Evolutionary conservation across 2,113 vertebrate genomes (phyloP).

Genomic region (Triplophysa dalaica): DNA sequence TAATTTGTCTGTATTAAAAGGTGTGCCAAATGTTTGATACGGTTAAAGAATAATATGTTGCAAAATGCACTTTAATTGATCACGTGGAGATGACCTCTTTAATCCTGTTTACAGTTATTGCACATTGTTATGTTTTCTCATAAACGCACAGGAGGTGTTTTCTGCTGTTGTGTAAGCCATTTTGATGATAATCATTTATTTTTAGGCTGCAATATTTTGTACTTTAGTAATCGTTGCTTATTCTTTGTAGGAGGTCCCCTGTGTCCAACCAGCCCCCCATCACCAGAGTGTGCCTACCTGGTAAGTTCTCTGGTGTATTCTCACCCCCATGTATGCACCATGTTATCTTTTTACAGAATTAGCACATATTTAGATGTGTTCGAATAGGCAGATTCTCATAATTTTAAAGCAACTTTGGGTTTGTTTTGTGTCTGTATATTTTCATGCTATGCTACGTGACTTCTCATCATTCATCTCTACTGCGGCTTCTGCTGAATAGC

Average conservation of each 20-base stretch:
- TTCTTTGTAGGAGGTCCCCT: conserved; percentile 85
- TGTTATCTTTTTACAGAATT: not conserved
- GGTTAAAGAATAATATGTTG: not conserved
- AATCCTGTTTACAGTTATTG: not conserved
- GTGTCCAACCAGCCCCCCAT: conserved; percentile 85
- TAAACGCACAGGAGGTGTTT: not conserved
- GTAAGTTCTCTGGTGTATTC: conserved; percentile 69
- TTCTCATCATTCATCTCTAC: conserved; percentile 40
- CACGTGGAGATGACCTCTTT: not conserved
- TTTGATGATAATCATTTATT: not conserved
- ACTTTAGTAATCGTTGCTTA: not conserved
- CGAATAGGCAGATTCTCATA: not conserved
- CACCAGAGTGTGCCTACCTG: conserved; percentile 92
- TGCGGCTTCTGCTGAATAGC: conserved; percentile 35
- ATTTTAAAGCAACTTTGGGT: not conserved
- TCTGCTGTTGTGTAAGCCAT: not conserved
- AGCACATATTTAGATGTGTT: not conserved
- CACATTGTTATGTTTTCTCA: not conserved
- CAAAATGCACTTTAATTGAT: not conserved
- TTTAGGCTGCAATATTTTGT: not conserved
- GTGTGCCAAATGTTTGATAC: not conserved
- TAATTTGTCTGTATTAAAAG: not conserved
- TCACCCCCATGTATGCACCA: not conserved
- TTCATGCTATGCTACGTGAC: conserved; percentile 61
- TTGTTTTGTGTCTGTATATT: not conserved